phyloP scores from a whole-genome alignment of 1,140 invertebrate species.

The Nebria ingens region DNA sequence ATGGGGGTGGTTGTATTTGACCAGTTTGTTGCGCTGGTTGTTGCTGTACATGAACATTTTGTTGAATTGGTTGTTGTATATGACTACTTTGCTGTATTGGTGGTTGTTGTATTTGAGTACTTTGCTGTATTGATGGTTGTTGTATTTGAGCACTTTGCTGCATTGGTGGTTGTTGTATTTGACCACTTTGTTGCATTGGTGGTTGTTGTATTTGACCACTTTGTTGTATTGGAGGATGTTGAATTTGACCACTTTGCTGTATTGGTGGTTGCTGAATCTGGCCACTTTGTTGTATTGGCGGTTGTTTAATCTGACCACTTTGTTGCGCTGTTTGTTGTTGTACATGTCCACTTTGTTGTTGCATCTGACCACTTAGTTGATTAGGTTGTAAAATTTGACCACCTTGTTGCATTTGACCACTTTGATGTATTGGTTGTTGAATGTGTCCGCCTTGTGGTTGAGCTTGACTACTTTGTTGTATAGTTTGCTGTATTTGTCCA shows the following conservation, averaged over 20 bases:
- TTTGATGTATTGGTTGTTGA: conserved; percentile 10
- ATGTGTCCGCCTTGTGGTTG: conserved; percentile 11
- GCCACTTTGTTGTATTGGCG: background rate
- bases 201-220: conserved; percentile 8
- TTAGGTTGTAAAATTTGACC: too few relatives aligned
- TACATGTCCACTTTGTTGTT: conserved; percentile 8
- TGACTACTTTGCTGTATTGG: too few relatives aligned
- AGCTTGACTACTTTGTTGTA: background rate
- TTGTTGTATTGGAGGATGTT: background rate
- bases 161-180: background rate
- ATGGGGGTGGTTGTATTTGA: conserved; percentile 1
- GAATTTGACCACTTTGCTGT: conserved; percentile 13
- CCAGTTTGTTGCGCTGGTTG: conserved; percentile 1
- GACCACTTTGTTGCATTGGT: conserved; percentile 2
- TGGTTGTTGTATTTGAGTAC: too few relatives aligned
- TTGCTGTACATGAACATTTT: conserved; percentile 11
- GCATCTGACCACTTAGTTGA: too few relatives aligned
- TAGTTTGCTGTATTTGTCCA: conserved; percentile 6
- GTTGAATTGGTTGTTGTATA: conserved; percentile 13
- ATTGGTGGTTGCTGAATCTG: background rate
- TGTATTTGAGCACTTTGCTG: conserved; percentile 14
- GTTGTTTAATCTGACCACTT: conserved; percentile 7
- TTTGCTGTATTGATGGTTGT: background rate
- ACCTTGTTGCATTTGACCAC: conserved; percentile 10
- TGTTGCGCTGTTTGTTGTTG: conserved; percentile 9